These are phyloP conservation scores for Ptychadena robeensis DNA, from an alignment of 2,797 vertebrate species.

Conservation along the genomic window DNA sequence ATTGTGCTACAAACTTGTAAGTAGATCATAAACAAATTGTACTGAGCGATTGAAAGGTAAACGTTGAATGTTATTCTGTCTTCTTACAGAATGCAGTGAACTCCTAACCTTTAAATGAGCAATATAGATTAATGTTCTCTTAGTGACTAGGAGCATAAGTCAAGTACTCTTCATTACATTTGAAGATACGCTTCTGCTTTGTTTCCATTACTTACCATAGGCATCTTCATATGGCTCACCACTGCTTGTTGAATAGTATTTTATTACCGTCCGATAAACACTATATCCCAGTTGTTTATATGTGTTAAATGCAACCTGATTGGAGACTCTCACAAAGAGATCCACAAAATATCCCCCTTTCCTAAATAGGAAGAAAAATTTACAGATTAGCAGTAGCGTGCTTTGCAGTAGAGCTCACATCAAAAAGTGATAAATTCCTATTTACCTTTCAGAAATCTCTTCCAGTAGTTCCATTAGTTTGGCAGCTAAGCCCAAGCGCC, in stretches of 20 bases:
- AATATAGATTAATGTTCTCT: too few species aligned
- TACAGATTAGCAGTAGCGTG: not conserved
- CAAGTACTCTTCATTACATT: not conserved
- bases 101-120: too few species aligned
- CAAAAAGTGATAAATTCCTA: not conserved
- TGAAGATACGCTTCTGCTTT: not conserved
- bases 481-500: slow-evolving; percentile 89
- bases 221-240: slow-evolving; percentile 94
- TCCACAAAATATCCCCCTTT: slow-evolving; percentile 97
- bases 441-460: slow-evolving; percentile 94
- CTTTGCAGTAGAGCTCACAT: not conserved
- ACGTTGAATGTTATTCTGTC: too few species aligned
- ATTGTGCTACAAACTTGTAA: too few species aligned
- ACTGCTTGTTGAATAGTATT: slow-evolving; percentile 95
- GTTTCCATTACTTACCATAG: slow-evolving; percentile 79
- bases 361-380: slow-evolving; percentile 66
- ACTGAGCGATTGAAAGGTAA: too few species aligned
- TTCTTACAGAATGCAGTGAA: too few species aligned
- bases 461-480: slow-evolving; percentile 95
- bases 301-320: slow-evolving; percentile 96
- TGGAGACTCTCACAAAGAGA: slow-evolving; percentile 94
- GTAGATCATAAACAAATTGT: too few species aligned
- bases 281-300: slow-evolving; percentile 95
- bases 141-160: too few species aligned
- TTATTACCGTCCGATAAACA: slow-evolving; percentile 91